Conservation (phyloP, 1,140 invertebrate genomes). For the Aculops lycopersici region DNA sequence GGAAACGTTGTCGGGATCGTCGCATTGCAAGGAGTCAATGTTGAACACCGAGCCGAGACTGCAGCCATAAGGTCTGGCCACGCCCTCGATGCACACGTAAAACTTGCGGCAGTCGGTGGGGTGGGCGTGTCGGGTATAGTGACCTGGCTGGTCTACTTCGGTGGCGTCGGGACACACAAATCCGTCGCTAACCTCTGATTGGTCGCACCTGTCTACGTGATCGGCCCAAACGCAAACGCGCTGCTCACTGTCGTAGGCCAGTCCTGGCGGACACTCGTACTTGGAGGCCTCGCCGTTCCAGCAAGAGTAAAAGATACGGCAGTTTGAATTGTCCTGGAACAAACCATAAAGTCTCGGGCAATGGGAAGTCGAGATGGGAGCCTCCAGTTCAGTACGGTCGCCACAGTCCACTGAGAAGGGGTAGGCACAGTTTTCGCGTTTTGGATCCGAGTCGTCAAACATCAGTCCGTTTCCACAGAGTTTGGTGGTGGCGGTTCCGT, state of each 20-base stretch:
- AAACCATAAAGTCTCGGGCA: constrained; percentile 62
- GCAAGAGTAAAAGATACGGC: constrained; percentile 78
- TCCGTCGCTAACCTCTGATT: constrained; percentile 34
- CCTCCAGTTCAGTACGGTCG: constrained; percentile 46
- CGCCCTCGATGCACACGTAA: constrained; percentile 50
- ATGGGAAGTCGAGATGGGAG: constrained; percentile 46
- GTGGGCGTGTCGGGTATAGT: constrained; percentile 70
- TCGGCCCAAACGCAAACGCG: constrained; percentile 27
- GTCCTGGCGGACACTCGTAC: constrained; percentile 67
- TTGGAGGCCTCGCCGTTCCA: constrained; percentile 72
- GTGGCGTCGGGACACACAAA: constrained; percentile 47
- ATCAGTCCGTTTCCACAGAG: constrained; percentile 73
- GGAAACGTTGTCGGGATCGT: constrained; percentile 64
- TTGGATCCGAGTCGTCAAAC: constrained; percentile 52
- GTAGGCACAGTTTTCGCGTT: constrained; percentile 79
- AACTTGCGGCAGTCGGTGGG: constrained; percentile 77
- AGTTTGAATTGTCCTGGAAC: constrained; percentile 54
- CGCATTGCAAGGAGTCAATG: constrained; percentile 63
- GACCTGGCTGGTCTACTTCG: constrained; percentile 27
- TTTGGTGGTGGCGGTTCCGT: constrained; percentile 49
- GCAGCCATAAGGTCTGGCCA: constrained; percentile 58
- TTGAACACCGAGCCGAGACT: constrained; percentile 82
- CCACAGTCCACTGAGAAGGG: constrained; percentile 78
- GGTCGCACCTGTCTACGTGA: constrained; percentile 24
- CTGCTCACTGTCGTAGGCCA: constrained; percentile 38